Evolutionary conservation across 2,888 invertebrate species (phyloP).

Genomic region (Neria commutata): DNA sequence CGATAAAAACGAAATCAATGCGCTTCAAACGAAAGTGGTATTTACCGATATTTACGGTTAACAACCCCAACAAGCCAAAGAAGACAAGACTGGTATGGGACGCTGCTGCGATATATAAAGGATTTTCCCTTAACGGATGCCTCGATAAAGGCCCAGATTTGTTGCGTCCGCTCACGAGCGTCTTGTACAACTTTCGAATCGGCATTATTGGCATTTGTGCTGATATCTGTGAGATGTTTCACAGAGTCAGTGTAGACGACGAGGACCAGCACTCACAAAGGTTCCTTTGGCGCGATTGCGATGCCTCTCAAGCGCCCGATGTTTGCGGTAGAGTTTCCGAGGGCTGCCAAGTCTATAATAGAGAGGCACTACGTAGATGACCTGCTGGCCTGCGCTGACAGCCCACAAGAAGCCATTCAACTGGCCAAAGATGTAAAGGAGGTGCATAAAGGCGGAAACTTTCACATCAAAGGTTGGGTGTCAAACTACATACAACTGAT

Average conservation of each 20-base stretch:
- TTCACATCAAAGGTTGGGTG: slow-evolving; percentile 30
- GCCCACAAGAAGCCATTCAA: slow-evolving; percentile 30
- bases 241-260: slow-evolving; percentile 35
- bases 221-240: slow-evolving; percentile 44
- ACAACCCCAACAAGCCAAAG: slow-evolving; percentile 41
- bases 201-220: slow-evolving; percentile 44
- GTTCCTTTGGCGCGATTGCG: slow-evolving; percentile 42
- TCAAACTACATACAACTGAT: slow-evolving; percentile 26
- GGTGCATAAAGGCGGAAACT: slow-evolving; percentile 21
- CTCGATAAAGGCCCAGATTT: slow-evolving; percentile 49
- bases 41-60: slow-evolving; percentile 34
- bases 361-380: slow-evolving; percentile 41
- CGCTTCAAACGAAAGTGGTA: slow-evolving; percentile 34
- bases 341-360: too few relatives aligned
- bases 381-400: slow-evolving; percentile 37
- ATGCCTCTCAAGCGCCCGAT: slow-evolving; percentile 19
- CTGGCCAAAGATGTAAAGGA: slow-evolving; percentile 21
- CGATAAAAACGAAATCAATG: slow-evolving; percentile 3
- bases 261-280: slow-evolving; percentile 44
- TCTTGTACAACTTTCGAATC: slow-evolving; percentile 52
- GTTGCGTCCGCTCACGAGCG: slow-evolving; percentile 44
- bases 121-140: slow-evolving; percentile 40
- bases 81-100: slow-evolving; percentile 44
- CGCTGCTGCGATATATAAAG: slow-evolving; percentile 41
- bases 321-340: slow-evolving; percentile 22